A percentile compares a stretch with the other conserved stretches of the same genome.
Evolutionary conservation across 2,888 invertebrate genomes (phyloP).

Genomic region (Epirrita christyi): DNA sequence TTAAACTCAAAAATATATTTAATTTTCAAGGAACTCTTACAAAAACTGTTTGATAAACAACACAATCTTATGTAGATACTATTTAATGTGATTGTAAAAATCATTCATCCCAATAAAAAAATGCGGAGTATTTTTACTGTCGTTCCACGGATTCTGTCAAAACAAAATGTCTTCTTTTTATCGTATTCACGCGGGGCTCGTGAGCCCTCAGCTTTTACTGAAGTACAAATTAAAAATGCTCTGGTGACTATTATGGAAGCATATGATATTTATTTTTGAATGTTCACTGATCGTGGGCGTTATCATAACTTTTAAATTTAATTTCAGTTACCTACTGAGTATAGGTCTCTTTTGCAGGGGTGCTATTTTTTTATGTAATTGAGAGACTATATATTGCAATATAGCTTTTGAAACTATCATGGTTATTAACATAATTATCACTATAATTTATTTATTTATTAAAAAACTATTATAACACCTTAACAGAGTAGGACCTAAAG

Average conservation of each 20-base stretch:
- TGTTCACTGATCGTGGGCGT: not conserved
- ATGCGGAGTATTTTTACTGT: conserved; percentile 21
- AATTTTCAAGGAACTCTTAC: no score
- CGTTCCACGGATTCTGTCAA: conserved; percentile 64
- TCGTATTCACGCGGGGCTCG: conserved; percentile 54
- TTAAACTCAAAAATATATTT: no score
- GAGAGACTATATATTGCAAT: no score
- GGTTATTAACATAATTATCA: no score
- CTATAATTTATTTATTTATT: no score
- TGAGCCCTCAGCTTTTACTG: conserved; percentile 72
- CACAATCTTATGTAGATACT: not conserved
- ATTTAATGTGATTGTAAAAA: conserved; percentile 1
- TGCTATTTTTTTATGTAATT: not conserved
- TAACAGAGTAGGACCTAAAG: no score
- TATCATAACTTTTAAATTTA: no score
- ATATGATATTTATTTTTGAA: conserved; percentile 22
- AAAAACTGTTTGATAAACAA: conserved; percentile 1
- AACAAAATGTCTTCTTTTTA: conserved; percentile 68
- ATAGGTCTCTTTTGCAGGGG: no score
- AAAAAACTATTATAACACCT: no score
- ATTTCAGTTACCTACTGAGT: no score
- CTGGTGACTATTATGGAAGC: conserved; percentile 48
- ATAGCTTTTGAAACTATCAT: no score
- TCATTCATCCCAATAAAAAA: conserved; percentile 20
- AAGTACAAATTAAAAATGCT: conserved; percentile 81